Base-by-base conservation (phyloP, 2,797 vertebrate genomes). In the Pseudomugil tenellus region DNA sequence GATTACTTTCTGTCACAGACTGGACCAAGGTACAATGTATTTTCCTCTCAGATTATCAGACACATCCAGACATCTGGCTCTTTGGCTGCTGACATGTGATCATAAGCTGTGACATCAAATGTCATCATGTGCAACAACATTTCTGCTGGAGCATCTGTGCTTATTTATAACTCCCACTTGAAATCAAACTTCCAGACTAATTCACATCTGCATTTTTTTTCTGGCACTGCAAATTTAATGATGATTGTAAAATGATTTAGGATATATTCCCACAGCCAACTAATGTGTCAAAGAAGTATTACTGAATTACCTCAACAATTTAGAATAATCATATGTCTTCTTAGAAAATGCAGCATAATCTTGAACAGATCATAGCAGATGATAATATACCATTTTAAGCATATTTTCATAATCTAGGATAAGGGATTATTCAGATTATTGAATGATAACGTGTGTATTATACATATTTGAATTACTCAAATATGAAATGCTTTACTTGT, bases 1-100 rank as follows among this genome's bases (percentile, higher is more conserved):
- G 88, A 95, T 97, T 76, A 97, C 96, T 25, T 87, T 99, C 14
- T 96, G 96, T 85, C 96, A 96, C 88, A 94, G 96, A 87, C 86
- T 99, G 88, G 98, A 99, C 80, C 98, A 99, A 97, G 98, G 98
- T 99, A 97, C 85, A 2, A 53, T 41, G 52, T 41, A 19, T n/a
- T 57, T 43, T 52, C 31, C 29, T 4, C 39, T 43, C 46, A 66
- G 86, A 86, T 84, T 81, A 81, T 57, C 34, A 6, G 31, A 58
- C 59, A 73, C 79, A 87, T 84, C 58, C 62, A 72, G 43, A 13
- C 28, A 78, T 75, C 76, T 26, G 51, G 51, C 72, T 73, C 58
- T 59, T 39, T 48, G 51, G 32, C 60, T 49, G 9, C 55, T 64
- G 72, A 79, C 85, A 81, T 73, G 79, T 64, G 79, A 82, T 67